Conservation (phyloP, 2,888 invertebrate species). For the Galerucella nymphaeae region DNA sequence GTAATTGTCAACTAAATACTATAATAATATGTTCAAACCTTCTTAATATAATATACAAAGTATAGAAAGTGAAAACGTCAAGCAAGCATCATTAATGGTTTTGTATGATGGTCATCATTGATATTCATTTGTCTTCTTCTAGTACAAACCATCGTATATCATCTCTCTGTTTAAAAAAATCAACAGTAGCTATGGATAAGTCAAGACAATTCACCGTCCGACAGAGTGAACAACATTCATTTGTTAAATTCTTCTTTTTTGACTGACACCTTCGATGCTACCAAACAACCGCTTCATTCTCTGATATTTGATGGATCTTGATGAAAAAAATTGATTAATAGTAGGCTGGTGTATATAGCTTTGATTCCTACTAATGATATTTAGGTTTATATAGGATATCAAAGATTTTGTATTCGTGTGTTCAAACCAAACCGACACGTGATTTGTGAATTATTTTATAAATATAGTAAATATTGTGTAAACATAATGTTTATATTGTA, state of each 20-base stretch:
- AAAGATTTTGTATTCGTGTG: no score
- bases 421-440: background rate
- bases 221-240: slow-evolving; percentile 44
- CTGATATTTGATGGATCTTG: slow-evolving; percentile 31
- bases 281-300: slow-evolving; percentile 39
- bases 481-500: slow-evolving; percentile 46
- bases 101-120: slow-evolving; percentile 32
- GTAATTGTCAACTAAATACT: background rate
- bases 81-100: no score
- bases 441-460: slow-evolving; percentile 46
- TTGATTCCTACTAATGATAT: slow-evolving; percentile 8
- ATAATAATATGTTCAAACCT: no score
- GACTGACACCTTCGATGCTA: slow-evolving; percentile 58
- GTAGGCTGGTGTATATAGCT: background rate
- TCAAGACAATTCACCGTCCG: slow-evolving; percentile 50
- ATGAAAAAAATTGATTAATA: slow-evolving; percentile 14
- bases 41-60: no score
- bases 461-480: slow-evolving; percentile 43
- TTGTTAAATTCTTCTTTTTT: slow-evolving; percentile 50
- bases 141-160: slow-evolving; percentile 45
- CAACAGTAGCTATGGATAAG: slow-evolving; percentile 49
- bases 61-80: no score
- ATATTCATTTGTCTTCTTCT: slow-evolving; percentile 29
- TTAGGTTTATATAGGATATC: no score
- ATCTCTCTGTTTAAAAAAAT: slow-evolving; percentile 49